A percentile compares a stretch with the other conserved stretches of the same genome.
phyloP scores from a whole-genome alignment of 53 echinoderm and acorn worm species.

The Echinarachnius parma region DNA sequence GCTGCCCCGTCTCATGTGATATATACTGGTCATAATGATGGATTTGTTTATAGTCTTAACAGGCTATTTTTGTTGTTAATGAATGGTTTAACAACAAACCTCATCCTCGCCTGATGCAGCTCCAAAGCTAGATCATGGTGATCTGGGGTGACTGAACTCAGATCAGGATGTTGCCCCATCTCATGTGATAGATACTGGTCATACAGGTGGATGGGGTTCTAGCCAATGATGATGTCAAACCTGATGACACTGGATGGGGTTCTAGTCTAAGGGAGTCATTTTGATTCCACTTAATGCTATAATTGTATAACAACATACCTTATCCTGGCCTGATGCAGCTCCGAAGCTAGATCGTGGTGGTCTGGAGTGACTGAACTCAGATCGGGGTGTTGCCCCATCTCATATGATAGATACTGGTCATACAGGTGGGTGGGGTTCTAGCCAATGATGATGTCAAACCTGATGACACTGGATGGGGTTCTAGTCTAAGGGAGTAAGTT shows the following conservation, averaged over 20 bases:
- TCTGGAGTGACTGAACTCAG: slow-evolving; percentile 61
- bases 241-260: no score
- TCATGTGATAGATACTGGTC: slow-evolving; percentile 95
- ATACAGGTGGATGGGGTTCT: slow-evolving; percentile 98
- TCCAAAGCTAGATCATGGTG: slow-evolving; percentile 77
- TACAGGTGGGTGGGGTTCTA: slow-evolving; percentile 99
- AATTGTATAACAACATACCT: no score
- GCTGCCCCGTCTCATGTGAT: no score
- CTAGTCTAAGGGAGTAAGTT: no score
- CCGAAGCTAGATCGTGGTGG: slow-evolving; percentile 71
- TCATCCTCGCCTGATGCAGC: slow-evolving; percentile 74
- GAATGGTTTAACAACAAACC: no score
- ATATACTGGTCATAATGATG: no score
- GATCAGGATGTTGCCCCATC: slow-evolving; percentile 84
- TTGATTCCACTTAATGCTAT: no score
- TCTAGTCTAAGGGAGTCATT: no score
- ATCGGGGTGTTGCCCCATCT: slow-evolving; percentile 88
- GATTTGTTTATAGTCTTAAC: no score
- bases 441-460: slow-evolving; percentile 93
- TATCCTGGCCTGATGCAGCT: slow-evolving; percentile 76
- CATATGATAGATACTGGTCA: slow-evolving; percentile 93
- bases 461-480: no score
- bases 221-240: slow-evolving; percentile 95
- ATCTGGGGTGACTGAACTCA: slow-evolving; percentile 60
- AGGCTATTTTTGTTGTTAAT: no score